Evolutionary conservation across 2,797 vertebrate genomes (phyloP).

Genomic region (Urophycis tenuis): DNA sequence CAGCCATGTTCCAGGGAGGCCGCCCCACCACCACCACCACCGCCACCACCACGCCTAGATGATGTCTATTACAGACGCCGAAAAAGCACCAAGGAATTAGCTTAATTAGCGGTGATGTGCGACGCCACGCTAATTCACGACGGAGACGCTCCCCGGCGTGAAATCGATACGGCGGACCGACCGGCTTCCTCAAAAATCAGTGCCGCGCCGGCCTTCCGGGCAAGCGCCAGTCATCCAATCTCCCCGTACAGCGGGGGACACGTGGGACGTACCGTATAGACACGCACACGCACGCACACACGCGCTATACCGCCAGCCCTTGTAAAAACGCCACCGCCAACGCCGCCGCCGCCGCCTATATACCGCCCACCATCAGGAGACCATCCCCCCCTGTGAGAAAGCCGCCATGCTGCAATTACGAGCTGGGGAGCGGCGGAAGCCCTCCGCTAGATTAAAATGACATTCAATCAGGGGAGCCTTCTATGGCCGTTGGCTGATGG

Average conservation of each 20-base stretch:
- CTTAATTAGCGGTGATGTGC: not conserved
- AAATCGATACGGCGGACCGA: not conserved
- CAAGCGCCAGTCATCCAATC: not conserved
- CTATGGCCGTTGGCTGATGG: conserved; percentile 33
- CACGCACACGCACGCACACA: no score
- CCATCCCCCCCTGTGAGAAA: conserved; percentile 13
- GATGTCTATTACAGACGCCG: not conserved
- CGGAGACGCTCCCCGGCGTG: not conserved
- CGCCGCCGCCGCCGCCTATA: no score
- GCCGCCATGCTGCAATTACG: conserved; percentile 52
- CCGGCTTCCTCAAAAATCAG: not conserved
- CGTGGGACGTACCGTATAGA: not conserved
- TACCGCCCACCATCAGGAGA: no score
- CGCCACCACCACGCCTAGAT: not conserved
- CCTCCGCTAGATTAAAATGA: conserved; percentile 45
- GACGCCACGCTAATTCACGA: not conserved
- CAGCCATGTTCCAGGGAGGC: not conserved
- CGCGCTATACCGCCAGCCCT: not conserved
- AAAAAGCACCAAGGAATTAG: not conserved
- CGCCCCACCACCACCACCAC: not conserved
- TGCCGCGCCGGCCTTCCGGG: not conserved
- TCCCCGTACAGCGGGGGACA: not conserved
- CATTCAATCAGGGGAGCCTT: conserved; percentile 39
- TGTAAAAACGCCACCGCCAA: not conserved
- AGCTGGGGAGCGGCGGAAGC: conserved; percentile 27